Base-by-base conservation (phyloP, 1,140 invertebrate genomes). In the Frieseomelitta varia region DNA sequence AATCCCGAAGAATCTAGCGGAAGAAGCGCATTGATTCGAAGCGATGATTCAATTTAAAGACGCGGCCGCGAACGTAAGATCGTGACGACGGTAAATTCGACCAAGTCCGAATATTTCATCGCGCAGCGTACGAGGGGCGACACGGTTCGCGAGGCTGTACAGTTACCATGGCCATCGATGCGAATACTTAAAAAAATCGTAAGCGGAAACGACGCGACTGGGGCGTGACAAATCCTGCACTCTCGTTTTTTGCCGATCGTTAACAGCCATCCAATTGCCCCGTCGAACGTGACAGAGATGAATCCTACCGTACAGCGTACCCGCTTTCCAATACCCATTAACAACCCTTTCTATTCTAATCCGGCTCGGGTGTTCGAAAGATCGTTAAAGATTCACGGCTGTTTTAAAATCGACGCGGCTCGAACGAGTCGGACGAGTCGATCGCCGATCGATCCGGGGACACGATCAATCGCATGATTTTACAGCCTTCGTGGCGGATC, bases 401-500 rank as follows among this genome's bases (percentile, higher is more conserved):
- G 30, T 55, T 74, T 56, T 24, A 58, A 75, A 34, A 58, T 34
- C 12, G 11, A 34, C 53, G 4, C 10, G 47, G 4, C 55, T 24
- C 61, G 27, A 24, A 69, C 39, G 39, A 47, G 39, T 47, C 39
- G 39, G n/a, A 19, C 39, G 72, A 27, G 77, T 76, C n/a, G n/a
- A 85, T 63, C n/a, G 21, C 21, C 6, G 51, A 30, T 79, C 67
- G 55, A 85, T 81, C 39, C 39, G 51, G 21, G 24, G 80, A 30
- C 53, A 47, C 78, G 15, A 24, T 65, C 58, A 30, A 63, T 47
- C 47, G 55, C 30, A 6, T 67, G 61, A 68, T 61, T 81, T 84
- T 51, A 53, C 68, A 74, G 76, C 34, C 75, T 82, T 85, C 69
- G 79, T 69, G 24, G 58, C 58, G n/a, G 75, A 79, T 89, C 79